phyloP scores from a whole-genome alignment of 2,888 invertebrate species.

The Luperina nickerlii region DNA sequence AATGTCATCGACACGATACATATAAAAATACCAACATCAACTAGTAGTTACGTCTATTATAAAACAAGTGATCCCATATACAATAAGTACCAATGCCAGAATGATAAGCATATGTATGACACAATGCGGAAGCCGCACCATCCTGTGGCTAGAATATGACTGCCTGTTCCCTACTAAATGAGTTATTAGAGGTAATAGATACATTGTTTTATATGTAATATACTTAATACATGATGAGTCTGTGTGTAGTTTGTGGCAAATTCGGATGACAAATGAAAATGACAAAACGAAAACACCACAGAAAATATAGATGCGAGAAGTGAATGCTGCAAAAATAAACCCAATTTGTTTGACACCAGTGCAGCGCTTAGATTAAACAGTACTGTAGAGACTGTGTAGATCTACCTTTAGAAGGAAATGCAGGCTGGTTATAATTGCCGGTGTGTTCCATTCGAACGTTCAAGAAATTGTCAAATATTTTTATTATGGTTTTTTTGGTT shows the following conservation, averaged over 20 bases:
- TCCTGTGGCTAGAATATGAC: slow-evolving; percentile 46
- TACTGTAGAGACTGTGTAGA: too few relatives aligned
- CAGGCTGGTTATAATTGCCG: too few relatives aligned
- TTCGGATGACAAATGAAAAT: slow-evolving; percentile 12
- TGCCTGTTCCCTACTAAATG: background rate
- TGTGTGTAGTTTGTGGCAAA: slow-evolving; percentile 1
- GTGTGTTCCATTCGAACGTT: too few relatives aligned
- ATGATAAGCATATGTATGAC: slow-evolving; percentile 56
- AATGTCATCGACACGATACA: background rate
- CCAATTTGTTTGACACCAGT: background rate
- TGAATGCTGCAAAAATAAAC: slow-evolving; percentile 23
- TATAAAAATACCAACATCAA: slow-evolving; percentile 2
- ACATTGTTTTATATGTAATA: background rate
- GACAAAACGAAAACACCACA: background rate
- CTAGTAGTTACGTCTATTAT: background rate
- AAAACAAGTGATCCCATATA: slow-evolving; percentile 20
- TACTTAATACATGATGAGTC: background rate
- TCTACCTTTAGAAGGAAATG: too few relatives aligned
- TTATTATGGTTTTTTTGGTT: too few relatives aligned
- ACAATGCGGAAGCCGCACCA: slow-evolving; percentile 57
- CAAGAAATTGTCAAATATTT: too few relatives aligned
- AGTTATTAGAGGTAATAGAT: slow-evolving; percentile 11
- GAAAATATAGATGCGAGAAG: slow-evolving; percentile 2
- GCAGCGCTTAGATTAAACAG: background rate
- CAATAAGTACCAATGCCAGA: slow-evolving; percentile 45